A percentile compares a stretch with the other conserved stretches of the same genome.
Conservation (phyloP, 2,797 vertebrate genomes). For the Sebastes itinus region DNA sequence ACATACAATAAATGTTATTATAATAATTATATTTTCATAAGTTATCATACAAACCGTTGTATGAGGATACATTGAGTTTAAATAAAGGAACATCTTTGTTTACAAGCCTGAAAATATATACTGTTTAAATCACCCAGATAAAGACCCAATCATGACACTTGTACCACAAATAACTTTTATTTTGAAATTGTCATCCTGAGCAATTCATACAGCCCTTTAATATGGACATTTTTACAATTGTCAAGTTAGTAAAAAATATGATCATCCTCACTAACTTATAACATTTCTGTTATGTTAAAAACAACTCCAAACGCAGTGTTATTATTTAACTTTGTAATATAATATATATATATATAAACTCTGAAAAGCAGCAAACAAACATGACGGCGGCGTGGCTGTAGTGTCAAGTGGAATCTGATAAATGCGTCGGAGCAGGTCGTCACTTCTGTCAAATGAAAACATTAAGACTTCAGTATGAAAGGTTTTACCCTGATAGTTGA, state of each 20-base stretch:
- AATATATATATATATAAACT: background rate
- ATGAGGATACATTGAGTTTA: background rate
- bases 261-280: background rate
- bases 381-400: background rate
- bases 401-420: background rate
- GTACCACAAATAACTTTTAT: slow-evolving; percentile 58
- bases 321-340: background rate
- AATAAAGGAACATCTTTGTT: background rate
- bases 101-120: background rate
- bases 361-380: background rate
- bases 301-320: background rate
- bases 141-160: background rate
- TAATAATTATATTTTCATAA: too few species aligned
- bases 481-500: background rate
- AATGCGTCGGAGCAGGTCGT: background rate
- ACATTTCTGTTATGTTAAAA: slow-evolving; percentile 18
- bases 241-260: slow-evolving; percentile 38
- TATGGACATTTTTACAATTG: background rate
- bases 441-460: background rate
- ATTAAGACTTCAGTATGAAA: background rate
- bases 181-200: slow-evolving; percentile 52
- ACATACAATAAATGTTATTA: too few species aligned
- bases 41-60: too few species aligned
- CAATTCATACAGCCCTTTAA: slow-evolving; percentile 37
- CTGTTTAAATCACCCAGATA: background rate